phyloP scores from a whole-genome alignment of 2,113 vertebrate species.

The Pelodiscus sinensis region DNA sequence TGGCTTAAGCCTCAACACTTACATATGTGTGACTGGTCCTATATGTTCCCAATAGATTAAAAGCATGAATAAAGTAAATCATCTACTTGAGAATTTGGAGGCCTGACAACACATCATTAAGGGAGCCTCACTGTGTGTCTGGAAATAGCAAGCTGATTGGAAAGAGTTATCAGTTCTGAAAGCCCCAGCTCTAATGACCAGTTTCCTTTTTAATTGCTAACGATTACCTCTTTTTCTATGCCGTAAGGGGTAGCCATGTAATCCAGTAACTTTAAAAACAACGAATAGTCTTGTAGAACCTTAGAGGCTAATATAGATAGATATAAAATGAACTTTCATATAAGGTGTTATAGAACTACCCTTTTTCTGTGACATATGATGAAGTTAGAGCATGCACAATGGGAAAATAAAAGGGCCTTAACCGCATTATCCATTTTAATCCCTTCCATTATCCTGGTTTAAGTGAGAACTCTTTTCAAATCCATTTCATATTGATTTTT shows the following conservation, averaged over 20 bases:
- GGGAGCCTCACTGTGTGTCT: background rate
- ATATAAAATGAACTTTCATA: too few species aligned
- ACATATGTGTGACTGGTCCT: background rate
- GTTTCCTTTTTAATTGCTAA: background rate
- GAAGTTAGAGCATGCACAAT: background rate
- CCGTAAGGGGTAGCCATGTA: background rate
- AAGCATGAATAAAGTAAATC: background rate
- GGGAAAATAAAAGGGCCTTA: background rate
- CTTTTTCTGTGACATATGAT: background rate
- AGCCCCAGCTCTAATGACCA: background rate
- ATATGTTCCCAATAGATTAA: background rate
- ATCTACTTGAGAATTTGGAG: rapidly evolving
- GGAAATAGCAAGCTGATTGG: background rate
- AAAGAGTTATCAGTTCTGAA: background rate
- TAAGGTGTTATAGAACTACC: background rate
- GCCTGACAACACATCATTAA: background rate
- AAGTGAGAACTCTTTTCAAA: background rate
- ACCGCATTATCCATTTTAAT: background rate
- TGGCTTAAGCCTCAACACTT: background rate
- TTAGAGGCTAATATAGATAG: too few species aligned
- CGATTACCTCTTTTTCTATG: background rate
- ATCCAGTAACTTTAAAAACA: too few species aligned
- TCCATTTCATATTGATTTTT: background rate
- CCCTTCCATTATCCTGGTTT: background rate
- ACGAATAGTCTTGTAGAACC: too few species aligned